phyloP scores from a whole-genome alignment of 2,113 vertebrate genomes.

The Electrona antarctica region DNA sequence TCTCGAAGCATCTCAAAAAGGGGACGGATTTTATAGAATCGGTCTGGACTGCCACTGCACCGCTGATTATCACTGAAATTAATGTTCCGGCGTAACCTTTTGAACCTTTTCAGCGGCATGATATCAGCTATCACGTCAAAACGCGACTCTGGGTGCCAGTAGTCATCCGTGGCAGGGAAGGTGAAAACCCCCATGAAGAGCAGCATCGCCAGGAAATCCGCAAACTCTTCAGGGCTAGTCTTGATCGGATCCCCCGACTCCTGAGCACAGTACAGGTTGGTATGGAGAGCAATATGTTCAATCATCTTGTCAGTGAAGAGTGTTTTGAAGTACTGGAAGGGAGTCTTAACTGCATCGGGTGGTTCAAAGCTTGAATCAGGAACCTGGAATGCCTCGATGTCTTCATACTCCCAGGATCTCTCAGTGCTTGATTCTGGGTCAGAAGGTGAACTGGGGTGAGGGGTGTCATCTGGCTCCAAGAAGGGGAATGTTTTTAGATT shows the following conservation, averaged over 20 bases:
- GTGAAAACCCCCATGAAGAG: slow-evolving; percentile 36
- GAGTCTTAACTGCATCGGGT: slow-evolving; percentile 27
- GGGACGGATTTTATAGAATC: slow-evolving; percentile 35
- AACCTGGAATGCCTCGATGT: slow-evolving; percentile 31
- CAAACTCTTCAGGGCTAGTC: slow-evolving; percentile 29
- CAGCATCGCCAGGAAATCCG: slow-evolving; percentile 29
- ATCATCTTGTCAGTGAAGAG: slow-evolving; percentile 29
- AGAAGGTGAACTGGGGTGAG: slow-evolving; percentile 8
- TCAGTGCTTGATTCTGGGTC: slow-evolving; percentile 5
- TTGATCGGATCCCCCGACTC: slow-evolving; percentile 36
- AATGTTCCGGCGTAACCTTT: slow-evolving; percentile 13
- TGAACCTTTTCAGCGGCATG: slow-evolving; percentile 26
- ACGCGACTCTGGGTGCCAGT: slow-evolving; percentile 24
- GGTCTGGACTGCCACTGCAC: slow-evolving; percentile 13
- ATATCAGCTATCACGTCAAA: slow-evolving; percentile 34
- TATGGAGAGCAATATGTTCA: slow-evolving; percentile 34
- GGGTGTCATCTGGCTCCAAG: background rate
- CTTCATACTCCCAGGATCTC: slow-evolving; percentile 23
- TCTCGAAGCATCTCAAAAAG: slow-evolving; percentile 40
- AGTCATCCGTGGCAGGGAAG: slow-evolving; percentile 27
- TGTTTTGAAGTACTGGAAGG: slow-evolving; percentile 35
- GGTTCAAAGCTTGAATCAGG: slow-evolving; percentile 37
- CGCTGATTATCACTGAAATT: slow-evolving; percentile 39
- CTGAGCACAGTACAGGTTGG: slow-evolving; percentile 42
- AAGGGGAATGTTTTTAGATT: slow-evolving; percentile 23